Evolutionary conservation across 2,797 vertebrate genomes (phyloP), one percentile per base, ranked within the genome.

Genomic region (Catharus ustulatus): DNA sequence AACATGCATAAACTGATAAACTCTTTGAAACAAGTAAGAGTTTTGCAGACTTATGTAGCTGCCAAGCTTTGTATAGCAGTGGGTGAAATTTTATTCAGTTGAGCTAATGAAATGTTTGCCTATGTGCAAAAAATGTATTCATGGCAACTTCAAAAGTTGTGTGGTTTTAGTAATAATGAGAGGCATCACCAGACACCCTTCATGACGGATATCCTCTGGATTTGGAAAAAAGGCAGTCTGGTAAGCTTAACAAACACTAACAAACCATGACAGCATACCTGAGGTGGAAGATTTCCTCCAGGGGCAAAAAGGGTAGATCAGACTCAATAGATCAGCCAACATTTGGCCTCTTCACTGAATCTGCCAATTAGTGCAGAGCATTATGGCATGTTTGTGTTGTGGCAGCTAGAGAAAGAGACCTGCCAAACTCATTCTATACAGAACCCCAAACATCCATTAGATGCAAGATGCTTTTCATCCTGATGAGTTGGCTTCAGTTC

Each of bases 381-480:
- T 93, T 95, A 93, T 94, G 85, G 85, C 87, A 84, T 82, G 79
- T 95, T 96, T 96, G 87, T 97, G 95, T 95, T 97, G 93, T 91
- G 85, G 94, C 89, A 96, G 93, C 87, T 96, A 96, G 66, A 95
- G 80, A 96, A 95, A 94, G 87, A 91, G 87, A 94, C 63, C 91
- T 96, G 94, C 94, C 96, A 97, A 97, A 95, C 87, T 96, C 94
- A 93, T 96, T 95, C 95, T 97, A 96, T 95, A 94, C 87, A 89
- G 87, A 96, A 94, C 84, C 84, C 89, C 94, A 96, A 96, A 97
- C 85, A 95, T 96, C 94, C 85, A 96, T 95, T 94, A 96, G 73
- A 95, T 89, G 94, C 89, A 92, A 92, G 91, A 96, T 94, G 95
- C 95, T 96, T 96, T 97, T 95, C 94, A 95, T 88, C 89, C 94